A percentile compares a stretch with the other conserved stretches of the same genome.
Conservation (phyloP, 1,140 invertebrate genomes). For the Drosophila funebris region DNA sequence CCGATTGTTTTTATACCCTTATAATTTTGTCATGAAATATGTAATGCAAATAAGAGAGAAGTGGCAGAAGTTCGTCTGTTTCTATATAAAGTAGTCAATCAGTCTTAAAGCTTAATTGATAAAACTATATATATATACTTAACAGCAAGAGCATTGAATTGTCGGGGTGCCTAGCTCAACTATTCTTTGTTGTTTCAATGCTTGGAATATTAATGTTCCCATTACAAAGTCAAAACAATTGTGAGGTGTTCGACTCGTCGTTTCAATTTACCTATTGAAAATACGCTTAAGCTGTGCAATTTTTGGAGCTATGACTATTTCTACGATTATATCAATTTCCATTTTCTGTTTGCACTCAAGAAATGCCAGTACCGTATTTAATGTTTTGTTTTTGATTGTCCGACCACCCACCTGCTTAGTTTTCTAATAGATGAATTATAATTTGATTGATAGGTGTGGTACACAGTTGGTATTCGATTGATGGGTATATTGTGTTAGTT, state of each 20-base stretch:
- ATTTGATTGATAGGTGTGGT: neutral
- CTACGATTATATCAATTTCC: neutral
- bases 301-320: slow-evolving; percentile 1
- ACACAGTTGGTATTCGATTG: neutral
- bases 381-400: slow-evolving; percentile 18
- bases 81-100: no score
- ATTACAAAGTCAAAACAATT: slow-evolving; percentile 27
- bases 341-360: neutral
- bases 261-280: neutral
- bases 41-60: no score
- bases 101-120: no score
- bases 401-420: slow-evolving; percentile 16
- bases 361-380: neutral
- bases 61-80: no score
- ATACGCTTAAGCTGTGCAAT: neutral
- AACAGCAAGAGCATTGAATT: no score
- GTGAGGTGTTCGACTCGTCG: slow-evolving; percentile 45
- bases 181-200: no score
- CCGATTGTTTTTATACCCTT: slow-evolving; percentile 7
- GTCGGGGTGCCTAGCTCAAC: no score
- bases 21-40: no score
- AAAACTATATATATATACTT: no score
- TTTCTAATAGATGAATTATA: slow-evolving; percentile 32
- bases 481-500: neutral
- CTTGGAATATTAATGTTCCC: slow-evolving; percentile 48